A percentile compares a stretch with the other conserved stretches of the same genome.
Evolutionary conservation across 2,113 vertebrate genomes (phyloP).

Genomic region (Trochalopteron elliotii): DNA sequence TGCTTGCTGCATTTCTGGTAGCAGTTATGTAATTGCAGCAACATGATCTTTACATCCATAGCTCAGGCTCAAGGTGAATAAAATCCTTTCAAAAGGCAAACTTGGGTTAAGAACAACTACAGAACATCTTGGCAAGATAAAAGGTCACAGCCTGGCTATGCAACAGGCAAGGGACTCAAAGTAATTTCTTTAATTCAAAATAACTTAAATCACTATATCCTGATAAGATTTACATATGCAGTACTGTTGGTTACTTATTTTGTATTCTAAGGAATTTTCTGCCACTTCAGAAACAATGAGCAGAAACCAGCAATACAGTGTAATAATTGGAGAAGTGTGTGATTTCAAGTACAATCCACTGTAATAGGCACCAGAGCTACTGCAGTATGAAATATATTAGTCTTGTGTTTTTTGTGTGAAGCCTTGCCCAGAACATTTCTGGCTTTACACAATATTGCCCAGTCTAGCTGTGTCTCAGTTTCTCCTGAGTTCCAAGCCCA

Average conservation of each 20-base stretch:
- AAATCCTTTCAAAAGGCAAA: not conserved
- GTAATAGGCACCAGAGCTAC: not conserved
- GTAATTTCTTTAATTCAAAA: not conserved
- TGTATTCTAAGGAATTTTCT: not conserved
- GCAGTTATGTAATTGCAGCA: not conserved
- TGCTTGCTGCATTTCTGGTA: not conserved
- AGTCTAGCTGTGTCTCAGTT: not conserved
- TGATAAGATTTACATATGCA: not conserved
- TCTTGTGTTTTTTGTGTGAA: not conserved
- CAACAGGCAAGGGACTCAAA: not conserved
- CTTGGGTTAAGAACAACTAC: not conserved
- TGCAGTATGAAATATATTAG: not conserved
- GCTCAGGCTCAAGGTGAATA: not conserved
- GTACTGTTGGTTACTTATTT: not conserved
- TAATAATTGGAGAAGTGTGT: not conserved
- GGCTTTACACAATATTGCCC: not conserved
- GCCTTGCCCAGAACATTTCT: not conserved
- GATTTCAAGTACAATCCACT: not conserved
- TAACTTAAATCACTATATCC: not conserved
- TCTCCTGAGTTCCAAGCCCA: not conserved
- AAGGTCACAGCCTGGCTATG: not conserved
- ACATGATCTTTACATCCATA: not conserved
- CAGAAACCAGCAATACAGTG: not conserved
- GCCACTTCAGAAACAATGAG: not conserved
- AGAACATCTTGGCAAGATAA: not conserved